phyloP scores from a whole-genome alignment of 2,888 invertebrate species.

The Acanthoscelides obtectus region DNA sequence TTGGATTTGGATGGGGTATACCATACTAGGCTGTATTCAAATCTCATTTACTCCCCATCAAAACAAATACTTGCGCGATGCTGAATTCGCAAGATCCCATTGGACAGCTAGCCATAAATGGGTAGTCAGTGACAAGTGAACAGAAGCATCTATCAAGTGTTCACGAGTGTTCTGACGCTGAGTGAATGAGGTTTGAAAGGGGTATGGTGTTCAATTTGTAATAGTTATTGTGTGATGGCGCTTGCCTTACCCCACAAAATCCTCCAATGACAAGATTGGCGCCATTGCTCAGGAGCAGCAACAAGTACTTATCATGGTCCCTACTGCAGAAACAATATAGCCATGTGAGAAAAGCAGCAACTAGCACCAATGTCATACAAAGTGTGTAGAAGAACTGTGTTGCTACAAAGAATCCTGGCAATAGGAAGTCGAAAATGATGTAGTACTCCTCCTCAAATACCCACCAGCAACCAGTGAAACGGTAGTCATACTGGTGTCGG shows the following conservation, averaged over 20 bases:
- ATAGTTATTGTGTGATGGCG: too few species aligned
- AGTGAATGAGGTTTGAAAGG: too few species aligned
- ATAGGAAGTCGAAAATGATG: conserved; percentile 83
- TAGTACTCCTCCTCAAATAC: conserved; percentile 96
- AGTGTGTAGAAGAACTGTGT: conserved; percentile 93
- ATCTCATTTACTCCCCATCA: too few species aligned
- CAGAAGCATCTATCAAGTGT: too few species aligned
- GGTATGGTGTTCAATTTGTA: too few species aligned
- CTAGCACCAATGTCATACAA: conserved; percentile 73
- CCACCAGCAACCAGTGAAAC: conserved; percentile 91
- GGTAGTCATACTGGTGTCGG: conserved; percentile 77
- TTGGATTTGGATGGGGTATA: too few species aligned
- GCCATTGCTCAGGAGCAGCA: conserved; percentile 70
- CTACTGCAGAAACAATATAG: conserved; percentile 70
- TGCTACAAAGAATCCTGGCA: conserved; percentile 88
- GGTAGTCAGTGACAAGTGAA: too few species aligned
- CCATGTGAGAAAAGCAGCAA: conserved; percentile 69
- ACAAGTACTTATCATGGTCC: conserved; percentile 70
- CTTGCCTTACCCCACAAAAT: conserved; percentile 9
- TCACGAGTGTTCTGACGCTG: too few species aligned
- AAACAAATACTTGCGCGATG: too few species aligned
- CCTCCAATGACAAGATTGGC: conserved; percentile 69
- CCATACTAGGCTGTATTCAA: too few species aligned
- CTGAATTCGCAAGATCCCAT: too few species aligned
- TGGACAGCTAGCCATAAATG: too few species aligned